Percentiles rank a stretch among this genome's conserved stretches.
phyloP scores from a whole-genome alignment of 2,113 vertebrate genomes.

The Noctilio leporinus region DNA sequence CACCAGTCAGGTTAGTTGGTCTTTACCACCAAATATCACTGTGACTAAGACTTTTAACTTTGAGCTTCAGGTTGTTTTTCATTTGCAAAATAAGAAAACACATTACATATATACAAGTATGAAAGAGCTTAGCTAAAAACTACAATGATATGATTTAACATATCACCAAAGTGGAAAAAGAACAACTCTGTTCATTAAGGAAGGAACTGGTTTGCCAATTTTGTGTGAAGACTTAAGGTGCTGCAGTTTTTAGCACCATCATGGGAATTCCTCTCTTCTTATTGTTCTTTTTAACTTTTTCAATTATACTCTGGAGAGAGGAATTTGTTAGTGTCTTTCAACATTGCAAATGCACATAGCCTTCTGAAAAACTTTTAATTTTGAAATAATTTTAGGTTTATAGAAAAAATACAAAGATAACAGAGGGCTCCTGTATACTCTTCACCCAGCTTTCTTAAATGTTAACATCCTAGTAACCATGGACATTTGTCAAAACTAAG shows the following conservation, averaged over 20 bases:
- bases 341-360: not conserved
- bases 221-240: not conserved
- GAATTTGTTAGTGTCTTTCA: not conserved
- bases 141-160: not conserved
- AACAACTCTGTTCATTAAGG: not conserved
- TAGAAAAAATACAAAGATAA: not conserved
- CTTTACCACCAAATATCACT: not conserved
- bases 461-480: not conserved
- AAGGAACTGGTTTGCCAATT: not conserved
- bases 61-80: not conserved
- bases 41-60: not conserved
- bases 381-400: not conserved
- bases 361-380: not conserved
- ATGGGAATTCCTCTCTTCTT: not conserved
- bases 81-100: not conserved
- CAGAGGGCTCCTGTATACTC: not conserved
- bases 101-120: not conserved
- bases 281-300: not conserved
- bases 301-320: not conserved
- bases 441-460: not conserved
- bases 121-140: not conserved
- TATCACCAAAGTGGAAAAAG: not conserved
- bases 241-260: not conserved
- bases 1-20: too few species aligned
- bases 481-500: not conserved